Evolutionary conservation across 2,797 vertebrate species (phyloP).

Genomic region (Carduelis carduelis): DNA sequence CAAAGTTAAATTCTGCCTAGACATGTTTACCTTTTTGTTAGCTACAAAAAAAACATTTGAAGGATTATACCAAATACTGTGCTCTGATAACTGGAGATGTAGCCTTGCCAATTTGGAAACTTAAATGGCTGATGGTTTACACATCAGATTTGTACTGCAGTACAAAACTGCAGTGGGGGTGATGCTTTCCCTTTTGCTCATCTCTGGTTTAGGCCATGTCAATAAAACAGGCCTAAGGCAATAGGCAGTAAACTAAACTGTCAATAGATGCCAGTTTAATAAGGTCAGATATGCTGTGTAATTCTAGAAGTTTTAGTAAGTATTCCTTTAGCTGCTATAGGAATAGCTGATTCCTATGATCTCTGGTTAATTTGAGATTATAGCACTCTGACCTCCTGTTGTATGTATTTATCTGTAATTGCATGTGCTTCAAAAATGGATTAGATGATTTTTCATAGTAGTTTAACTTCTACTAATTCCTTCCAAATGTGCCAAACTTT

Average conservation of each 20-base stretch:
- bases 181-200: neutral
- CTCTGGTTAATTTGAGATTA: neutral
- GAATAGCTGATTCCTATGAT: too few relatives aligned
- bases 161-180: neutral
- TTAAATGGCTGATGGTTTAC: neutral
- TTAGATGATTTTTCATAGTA: neutral
- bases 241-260: neutral
- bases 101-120: neutral
- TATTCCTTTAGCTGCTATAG: neutral
- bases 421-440: neutral
- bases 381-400: neutral
- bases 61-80: neutral
- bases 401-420: neutral
- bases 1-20: neutral
- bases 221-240: neutral
- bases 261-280: neutral
- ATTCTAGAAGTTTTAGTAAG: neutral
- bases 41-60: neutral
- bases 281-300: neutral
- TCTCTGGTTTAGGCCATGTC: neutral
- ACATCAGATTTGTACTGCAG: neutral
- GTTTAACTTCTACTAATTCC: neutral
- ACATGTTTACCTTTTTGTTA: constrained; percentile 3
- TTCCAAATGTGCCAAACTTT: neutral
- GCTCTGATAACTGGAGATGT: neutral